Evolutionary conservation across 2,888 invertebrate genomes (phyloP).

Genomic region (Leptura quadrifasciata): DNA sequence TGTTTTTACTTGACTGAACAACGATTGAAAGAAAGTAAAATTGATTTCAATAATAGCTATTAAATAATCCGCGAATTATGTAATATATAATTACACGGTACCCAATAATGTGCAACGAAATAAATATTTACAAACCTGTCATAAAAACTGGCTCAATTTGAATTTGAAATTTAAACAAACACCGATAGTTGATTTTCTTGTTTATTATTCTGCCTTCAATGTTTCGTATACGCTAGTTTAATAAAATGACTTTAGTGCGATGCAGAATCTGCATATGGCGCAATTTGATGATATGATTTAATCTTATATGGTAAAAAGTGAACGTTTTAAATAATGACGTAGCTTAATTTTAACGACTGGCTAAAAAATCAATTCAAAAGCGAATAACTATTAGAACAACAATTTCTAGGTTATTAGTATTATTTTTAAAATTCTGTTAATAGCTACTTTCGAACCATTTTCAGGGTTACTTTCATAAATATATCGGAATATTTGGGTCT

Average conservation of each 20-base stretch:
- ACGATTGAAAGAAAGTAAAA: constrained; percentile 19
- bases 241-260: not conserved
- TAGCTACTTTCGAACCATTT: not conserved
- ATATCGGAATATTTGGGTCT: not conserved
- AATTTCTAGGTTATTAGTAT: not conserved
- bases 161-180: not conserved
- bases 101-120: not conserved
- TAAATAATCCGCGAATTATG: constrained; percentile 21
- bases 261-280: not conserved
- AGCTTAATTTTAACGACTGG: too few species aligned
- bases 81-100: constrained; percentile 19
- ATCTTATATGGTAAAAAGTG: too few species aligned
- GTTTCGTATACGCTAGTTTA: not conserved
- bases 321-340: too few species aligned
- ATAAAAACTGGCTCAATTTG: constrained; percentile 20
- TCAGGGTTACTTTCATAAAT: not conserved
- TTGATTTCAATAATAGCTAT: not conserved
- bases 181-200: not conserved
- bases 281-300: too few species aligned
- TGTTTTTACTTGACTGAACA: constrained; percentile 16
- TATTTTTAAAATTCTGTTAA: not conserved
- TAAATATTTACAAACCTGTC: not conserved
- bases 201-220: not conserved
- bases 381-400: not conserved
- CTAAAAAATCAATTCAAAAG: not conserved